Conservation (phyloP, 35 echinoderm and acorn worm genomes). For the Amphiura filiformis region DNA sequence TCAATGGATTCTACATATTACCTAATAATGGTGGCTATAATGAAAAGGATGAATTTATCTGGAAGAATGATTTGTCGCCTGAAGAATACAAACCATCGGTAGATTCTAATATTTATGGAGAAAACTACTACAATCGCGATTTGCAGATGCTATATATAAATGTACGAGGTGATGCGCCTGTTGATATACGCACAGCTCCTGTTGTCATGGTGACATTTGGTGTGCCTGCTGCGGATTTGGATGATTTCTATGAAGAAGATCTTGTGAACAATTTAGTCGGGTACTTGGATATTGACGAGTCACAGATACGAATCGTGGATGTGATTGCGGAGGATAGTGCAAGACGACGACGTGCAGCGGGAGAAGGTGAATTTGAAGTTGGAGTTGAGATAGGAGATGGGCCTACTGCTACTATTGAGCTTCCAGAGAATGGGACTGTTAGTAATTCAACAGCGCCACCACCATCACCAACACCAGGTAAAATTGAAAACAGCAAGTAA, state of each 20-base stretch:
- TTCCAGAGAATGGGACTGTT: neutral
- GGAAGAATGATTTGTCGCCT: constrained; percentile 53
- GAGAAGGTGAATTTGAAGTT: constrained; percentile 52
- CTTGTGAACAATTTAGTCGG: constrained; percentile 77
- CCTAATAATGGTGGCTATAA: constrained; percentile 75
- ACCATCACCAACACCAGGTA: constrained; percentile 49
- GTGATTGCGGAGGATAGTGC: constrained; percentile 70
- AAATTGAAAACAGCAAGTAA: too few relatives aligned
- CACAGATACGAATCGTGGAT: constrained; percentile 82
- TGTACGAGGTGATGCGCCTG: constrained; percentile 26
- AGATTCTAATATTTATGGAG: constrained; percentile 58
- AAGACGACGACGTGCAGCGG: constrained; percentile 28
- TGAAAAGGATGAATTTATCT: constrained; percentile 54
- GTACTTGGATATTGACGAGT: constrained; percentile 54
- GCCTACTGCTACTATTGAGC: constrained; percentile 41
- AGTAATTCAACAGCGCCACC: constrained; percentile 46
- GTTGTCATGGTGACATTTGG: constrained; percentile 85
- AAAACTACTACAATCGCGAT: constrained; percentile 81
- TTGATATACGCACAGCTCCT: constrained; percentile 84
- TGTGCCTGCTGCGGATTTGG: constrained; percentile 65
- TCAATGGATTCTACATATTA: constrained; percentile 68
- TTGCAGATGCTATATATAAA: constrained; percentile 54
- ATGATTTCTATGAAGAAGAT: constrained; percentile 96
- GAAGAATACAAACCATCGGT: constrained; percentile 67
- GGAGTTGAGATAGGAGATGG: constrained; percentile 76